Evolutionary conservation across 2,888 invertebrate genomes (phyloP).

Genomic region (Synergus laeviventris): DNA sequence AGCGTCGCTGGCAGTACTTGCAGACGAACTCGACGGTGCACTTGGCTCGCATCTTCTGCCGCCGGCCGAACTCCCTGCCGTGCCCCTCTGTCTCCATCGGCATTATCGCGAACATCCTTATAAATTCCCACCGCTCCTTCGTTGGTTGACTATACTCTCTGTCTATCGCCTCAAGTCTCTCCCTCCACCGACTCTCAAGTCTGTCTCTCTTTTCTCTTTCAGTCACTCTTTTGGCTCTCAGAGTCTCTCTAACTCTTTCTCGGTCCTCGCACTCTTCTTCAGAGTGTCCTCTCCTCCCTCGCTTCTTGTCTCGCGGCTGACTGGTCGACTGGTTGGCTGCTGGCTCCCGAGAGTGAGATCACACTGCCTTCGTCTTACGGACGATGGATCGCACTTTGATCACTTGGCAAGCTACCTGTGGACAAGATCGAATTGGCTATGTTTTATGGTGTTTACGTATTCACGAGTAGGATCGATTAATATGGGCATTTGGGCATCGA

Average conservation of each 20-base stretch:
- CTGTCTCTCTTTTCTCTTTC: slow-evolving; percentile 56
- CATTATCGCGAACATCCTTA: slow-evolving; percentile 77
- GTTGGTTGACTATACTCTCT: slow-evolving; percentile 60
- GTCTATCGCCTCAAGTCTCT: slow-evolving; percentile 55
- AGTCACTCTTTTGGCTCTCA: slow-evolving; percentile 49
- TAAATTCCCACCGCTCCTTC: slow-evolving; percentile 75
- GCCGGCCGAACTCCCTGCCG: slow-evolving; percentile 78
- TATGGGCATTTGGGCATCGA: slow-evolving; percentile 4
- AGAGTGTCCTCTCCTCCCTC: slow-evolving; percentile 60
- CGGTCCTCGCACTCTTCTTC: slow-evolving; percentile 50
- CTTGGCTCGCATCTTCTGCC: slow-evolving; percentile 80
- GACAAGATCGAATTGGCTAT: slow-evolving; percentile 49
- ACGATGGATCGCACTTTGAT: slow-evolving; percentile 51
- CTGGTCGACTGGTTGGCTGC: slow-evolving; percentile 42
- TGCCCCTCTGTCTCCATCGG: slow-evolving; percentile 76
- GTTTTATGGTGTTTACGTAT: slow-evolving; percentile 51
- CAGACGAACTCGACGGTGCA: slow-evolving; percentile 90
- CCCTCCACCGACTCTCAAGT: slow-evolving; percentile 52
- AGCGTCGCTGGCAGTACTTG: slow-evolving; percentile 97
- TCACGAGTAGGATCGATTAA: slow-evolving; percentile 27
- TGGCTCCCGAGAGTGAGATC: slow-evolving; percentile 65
- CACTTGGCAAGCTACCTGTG: slow-evolving; percentile 53
- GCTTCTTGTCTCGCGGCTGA: slow-evolving; percentile 60
- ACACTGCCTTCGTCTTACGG: slow-evolving; percentile 57
- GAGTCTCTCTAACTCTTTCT: slow-evolving; percentile 45